A percentile compares a stretch with the other conserved stretches of the same genome.
Evolutionary conservation across 2,888 invertebrate species (phyloP).

Genomic region (Patella ulyssiponensis): DNA sequence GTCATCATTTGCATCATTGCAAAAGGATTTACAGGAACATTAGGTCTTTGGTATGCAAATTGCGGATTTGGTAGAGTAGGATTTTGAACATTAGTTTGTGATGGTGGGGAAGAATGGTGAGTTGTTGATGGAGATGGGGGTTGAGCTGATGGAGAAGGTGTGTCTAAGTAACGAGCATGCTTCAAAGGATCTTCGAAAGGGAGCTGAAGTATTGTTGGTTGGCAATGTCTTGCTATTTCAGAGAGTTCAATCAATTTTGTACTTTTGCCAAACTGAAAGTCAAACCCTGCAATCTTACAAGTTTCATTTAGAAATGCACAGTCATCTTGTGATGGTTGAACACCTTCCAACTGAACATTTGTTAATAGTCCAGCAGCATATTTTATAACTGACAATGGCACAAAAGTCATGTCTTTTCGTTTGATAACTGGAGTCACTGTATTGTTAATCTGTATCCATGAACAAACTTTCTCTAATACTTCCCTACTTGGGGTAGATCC

Average conservation of each 20-base stretch:
- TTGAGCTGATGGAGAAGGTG: constrained; percentile 29
- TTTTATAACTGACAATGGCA: constrained; percentile 78
- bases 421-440: constrained; percentile 94
- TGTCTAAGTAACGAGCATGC: constrained; percentile 65
- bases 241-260: constrained; percentile 60
- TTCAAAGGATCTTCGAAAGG: constrained; percentile 66
- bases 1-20: constrained; percentile 34
- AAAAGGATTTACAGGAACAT: constrained; percentile 26
- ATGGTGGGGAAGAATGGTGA: not conserved
- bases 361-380: constrained; percentile 66
- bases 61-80: not conserved
- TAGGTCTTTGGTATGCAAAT: constrained; percentile 13
- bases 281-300: constrained; percentile 63
- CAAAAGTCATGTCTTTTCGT: constrained; percentile 83
- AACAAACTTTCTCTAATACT: constrained; percentile 44
- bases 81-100: not conserved
- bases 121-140: constrained; percentile 10
- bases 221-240: constrained; percentile 53
- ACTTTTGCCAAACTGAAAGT: constrained; percentile 62
- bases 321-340: constrained; percentile 56
- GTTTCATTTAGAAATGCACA: constrained; percentile 63
- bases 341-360: constrained; percentile 52
- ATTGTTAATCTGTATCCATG: constrained; percentile 78
- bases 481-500: constrained; percentile 23
- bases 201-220: constrained; percentile 58